These are phyloP conservation scores for Pollimyrus isidori DNA, from an alignment of 2,113 vertebrate species.

Conservation along the genomic window DNA sequence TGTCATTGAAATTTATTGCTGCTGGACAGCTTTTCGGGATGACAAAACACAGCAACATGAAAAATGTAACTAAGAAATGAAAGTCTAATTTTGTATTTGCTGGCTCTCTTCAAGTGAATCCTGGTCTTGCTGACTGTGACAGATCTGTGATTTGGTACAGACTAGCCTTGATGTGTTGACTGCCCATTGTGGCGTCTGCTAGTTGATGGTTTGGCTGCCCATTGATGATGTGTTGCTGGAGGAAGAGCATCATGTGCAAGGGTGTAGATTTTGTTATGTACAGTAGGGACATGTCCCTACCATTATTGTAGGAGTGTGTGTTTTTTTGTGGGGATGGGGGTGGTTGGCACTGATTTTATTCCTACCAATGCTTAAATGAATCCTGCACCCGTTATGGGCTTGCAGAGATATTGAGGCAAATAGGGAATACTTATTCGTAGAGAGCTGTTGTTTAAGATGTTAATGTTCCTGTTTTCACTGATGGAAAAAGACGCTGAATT, in stretches of 20 bases:
- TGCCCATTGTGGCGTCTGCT: neutral
- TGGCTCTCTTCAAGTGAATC: neutral
- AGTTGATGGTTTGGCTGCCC: neutral
- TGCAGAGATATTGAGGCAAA: neutral
- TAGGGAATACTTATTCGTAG: neutral
- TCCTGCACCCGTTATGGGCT: neutral
- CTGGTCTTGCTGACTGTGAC: neutral
- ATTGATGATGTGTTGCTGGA: neutral
- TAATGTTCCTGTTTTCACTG: neutral
- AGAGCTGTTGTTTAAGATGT: neutral
- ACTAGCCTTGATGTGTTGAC: neutral
- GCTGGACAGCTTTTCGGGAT: neutral
- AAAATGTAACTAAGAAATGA: neutral
- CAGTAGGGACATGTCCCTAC: neutral
- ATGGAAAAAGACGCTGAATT: neutral
- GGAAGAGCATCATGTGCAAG: neutral
- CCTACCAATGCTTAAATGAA: neutral
- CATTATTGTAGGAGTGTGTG: neutral
- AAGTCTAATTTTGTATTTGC: neutral
- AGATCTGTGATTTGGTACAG: neutral
- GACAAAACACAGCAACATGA: neutral
- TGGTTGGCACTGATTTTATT: too few relatives aligned
- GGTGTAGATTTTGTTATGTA: neutral
- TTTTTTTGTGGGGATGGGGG: neutral
- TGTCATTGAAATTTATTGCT: neutral